Conservation (phyloP, 1,140 invertebrate genomes). For the Glossosoma conforme region DNA sequence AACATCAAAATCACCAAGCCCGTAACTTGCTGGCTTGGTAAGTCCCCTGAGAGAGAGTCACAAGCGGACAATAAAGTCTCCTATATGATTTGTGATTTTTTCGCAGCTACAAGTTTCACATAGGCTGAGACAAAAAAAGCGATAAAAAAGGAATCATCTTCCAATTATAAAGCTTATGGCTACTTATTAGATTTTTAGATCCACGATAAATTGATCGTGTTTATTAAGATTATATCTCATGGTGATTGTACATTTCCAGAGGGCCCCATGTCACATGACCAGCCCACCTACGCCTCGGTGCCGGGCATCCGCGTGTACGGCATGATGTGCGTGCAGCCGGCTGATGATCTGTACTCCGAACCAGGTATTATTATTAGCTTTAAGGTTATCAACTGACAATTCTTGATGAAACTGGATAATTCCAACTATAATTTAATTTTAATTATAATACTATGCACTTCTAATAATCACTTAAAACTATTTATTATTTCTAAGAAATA, state of each 20-base stretch:
- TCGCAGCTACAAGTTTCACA: too few relatives aligned
- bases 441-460: not conserved
- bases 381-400: too few relatives aligned
- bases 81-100: too few relatives aligned
- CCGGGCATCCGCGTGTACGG: slow-evolving; percentile 88
- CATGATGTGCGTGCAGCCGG: slow-evolving; percentile 80
- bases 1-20: too few relatives aligned
- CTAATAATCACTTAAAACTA: slow-evolving; percentile 1
- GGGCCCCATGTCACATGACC: slow-evolving; percentile 89
- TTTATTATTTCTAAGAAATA: slow-evolving; percentile 6
- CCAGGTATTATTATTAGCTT: slow-evolving; percentile 13
- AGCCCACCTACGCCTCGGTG: slow-evolving; percentile 88
- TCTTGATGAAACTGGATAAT: not conserved
- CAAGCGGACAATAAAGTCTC: too few relatives aligned
- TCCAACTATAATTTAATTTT: not conserved
- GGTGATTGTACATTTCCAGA: slow-evolving; percentile 61
- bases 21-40: too few relatives aligned
- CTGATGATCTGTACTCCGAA: slow-evolving; percentile 19
- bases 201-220: too few relatives aligned
- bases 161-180: not conserved
- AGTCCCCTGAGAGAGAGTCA: too few relatives aligned
- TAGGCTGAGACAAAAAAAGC: too few relatives aligned
- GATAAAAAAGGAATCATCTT: too few relatives aligned
- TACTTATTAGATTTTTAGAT: slow-evolving; percentile 2
- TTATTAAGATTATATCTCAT: too few relatives aligned